Conservation (phyloP, 2,797 vertebrate genomes). For the Typhlichthys subterraneus region DNA sequence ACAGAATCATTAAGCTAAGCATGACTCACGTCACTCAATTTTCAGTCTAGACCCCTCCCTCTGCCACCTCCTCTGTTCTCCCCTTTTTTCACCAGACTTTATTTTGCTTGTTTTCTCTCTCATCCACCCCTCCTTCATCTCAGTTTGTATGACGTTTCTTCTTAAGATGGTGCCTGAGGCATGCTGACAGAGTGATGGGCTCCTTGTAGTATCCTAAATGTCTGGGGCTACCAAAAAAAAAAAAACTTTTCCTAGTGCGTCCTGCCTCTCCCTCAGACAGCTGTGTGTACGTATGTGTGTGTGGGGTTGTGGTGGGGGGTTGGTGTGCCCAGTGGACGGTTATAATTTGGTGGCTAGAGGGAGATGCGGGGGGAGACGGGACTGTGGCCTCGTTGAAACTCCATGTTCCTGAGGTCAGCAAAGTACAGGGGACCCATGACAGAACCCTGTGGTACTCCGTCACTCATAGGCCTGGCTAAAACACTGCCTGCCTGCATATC, state of each 20-base stretch:
- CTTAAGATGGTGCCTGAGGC: conserved; percentile 51
- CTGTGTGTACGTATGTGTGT: conserved; percentile 61
- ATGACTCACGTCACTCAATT: too few species aligned
- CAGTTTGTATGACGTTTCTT: conserved; percentile 36
- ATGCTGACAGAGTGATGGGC: conserved; percentile 47
- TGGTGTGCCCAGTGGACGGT: conserved; percentile 42
- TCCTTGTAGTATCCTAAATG: conserved; percentile 34
- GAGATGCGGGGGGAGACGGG: conserved; percentile 60
- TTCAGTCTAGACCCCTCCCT: too few species aligned
- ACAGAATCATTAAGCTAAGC: too few species aligned
- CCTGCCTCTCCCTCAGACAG: conserved; percentile 59
- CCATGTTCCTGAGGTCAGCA: conserved; percentile 52
- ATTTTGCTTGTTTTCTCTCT: background rate
- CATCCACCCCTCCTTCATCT: background rate
- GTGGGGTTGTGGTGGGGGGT: conserved; percentile 58
- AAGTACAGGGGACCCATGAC: conserved; percentile 57
- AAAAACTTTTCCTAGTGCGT: conserved; percentile 47
- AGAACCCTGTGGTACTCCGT: conserved; percentile 56
- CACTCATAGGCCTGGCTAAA: conserved; percentile 54
- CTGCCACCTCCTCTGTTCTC: conserved; percentile 14
- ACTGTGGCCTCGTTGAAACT: conserved; percentile 45
- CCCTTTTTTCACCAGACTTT: background rate
- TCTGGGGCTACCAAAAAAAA: conserved; percentile 47
- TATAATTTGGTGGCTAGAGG: conserved; percentile 61
- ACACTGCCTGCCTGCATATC: conserved; percentile 38